A percentile compares a stretch with the other conserved stretches of the same genome.
phyloP scores from a whole-genome alignment of 2,888 invertebrate genomes.

The Drosophila limbata region DNA sequence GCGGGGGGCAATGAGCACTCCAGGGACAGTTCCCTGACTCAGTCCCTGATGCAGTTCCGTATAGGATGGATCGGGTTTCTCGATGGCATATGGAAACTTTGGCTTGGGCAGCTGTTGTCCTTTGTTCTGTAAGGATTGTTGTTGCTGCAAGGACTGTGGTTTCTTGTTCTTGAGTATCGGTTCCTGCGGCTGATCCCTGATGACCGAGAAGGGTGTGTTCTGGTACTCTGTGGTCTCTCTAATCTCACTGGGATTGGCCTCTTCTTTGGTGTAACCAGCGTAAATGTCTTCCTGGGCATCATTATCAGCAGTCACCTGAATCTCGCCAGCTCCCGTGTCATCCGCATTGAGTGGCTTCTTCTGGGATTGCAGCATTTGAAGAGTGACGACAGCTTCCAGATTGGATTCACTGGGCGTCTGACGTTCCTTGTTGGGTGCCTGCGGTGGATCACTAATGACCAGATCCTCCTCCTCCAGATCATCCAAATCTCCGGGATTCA shows the following conservation, averaged over 20 bases:
- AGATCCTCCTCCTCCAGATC: slow-evolving; percentile 85
- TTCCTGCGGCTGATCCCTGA: slow-evolving; percentile 85
- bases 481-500: slow-evolving; percentile 58
- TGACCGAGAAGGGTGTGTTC: slow-evolving; percentile 85
- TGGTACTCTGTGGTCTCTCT: slow-evolving; percentile 82
- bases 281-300: slow-evolving; percentile 71
- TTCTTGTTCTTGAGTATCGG: slow-evolving; percentile 85
- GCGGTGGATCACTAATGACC: slow-evolving; percentile 85
- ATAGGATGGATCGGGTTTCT: slow-evolving; percentile 87
- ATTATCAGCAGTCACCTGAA: slow-evolving; percentile 72
- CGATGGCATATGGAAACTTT: slow-evolving; percentile 89
- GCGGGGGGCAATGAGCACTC: slow-evolving; percentile 85
- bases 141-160: slow-evolving; percentile 80
- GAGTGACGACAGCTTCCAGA: slow-evolving; percentile 87
- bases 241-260: slow-evolving; percentile 30
- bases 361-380: slow-evolving; percentile 90
- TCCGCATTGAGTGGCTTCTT: slow-evolving; percentile 81
- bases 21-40: slow-evolving; percentile 62
- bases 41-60: slow-evolving; percentile 73
- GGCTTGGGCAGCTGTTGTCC: slow-evolving; percentile 84
- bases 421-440: slow-evolving; percentile 82
- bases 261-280: slow-evolving; percentile 73
- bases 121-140: slow-evolving; percentile 75
- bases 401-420: slow-evolving; percentile 70
- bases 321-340: slow-evolving; percentile 78